These are phyloP conservation scores for Echinometra lucunter DNA, from an alignment of 53 echinoderm and acorn worm genomes.

Conservation along the genomic window DNA sequence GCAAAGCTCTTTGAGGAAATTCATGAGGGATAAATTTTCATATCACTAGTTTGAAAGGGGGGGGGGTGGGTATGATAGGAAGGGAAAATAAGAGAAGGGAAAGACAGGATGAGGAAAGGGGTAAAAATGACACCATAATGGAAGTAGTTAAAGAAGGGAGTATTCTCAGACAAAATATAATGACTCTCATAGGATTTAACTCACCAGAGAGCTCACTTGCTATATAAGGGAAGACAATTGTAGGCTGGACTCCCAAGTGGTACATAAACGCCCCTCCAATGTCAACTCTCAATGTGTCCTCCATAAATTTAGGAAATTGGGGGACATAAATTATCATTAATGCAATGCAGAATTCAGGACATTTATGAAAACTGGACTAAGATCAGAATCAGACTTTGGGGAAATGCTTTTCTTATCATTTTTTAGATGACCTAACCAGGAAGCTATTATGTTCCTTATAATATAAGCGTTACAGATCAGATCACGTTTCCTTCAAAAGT, in stretches of 20 bases:
- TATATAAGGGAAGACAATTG: slow-evolving; percentile 1
- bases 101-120: no score
- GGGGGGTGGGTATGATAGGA: not conserved
- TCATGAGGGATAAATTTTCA: no score
- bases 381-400: not conserved
- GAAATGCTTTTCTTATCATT: not conserved
- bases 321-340: slow-evolving; percentile 32
- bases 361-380: not conserved
- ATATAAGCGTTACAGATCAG: not conserved
- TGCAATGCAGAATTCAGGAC: not conserved
- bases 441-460: not conserved
- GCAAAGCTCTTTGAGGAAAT: no score
- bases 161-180: not conserved
- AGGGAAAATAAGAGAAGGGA: not conserved
- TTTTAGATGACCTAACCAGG: not conserved
- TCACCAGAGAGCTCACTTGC: not conserved
- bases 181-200: not conserved
- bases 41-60: no score
- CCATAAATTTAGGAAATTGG: slow-evolving; percentile 35
- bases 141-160: not conserved
- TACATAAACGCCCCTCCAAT: slow-evolving; percentile 14
- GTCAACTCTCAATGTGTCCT: slow-evolving; percentile 15
- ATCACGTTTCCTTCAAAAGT: not conserved
- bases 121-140: not conserved
- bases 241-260: not conserved